Evolutionary conservation across 2,888 invertebrate species (phyloP), one percentile per base, ranked within the genome.

Genomic region (Hirtodrosophila confusa): DNA sequence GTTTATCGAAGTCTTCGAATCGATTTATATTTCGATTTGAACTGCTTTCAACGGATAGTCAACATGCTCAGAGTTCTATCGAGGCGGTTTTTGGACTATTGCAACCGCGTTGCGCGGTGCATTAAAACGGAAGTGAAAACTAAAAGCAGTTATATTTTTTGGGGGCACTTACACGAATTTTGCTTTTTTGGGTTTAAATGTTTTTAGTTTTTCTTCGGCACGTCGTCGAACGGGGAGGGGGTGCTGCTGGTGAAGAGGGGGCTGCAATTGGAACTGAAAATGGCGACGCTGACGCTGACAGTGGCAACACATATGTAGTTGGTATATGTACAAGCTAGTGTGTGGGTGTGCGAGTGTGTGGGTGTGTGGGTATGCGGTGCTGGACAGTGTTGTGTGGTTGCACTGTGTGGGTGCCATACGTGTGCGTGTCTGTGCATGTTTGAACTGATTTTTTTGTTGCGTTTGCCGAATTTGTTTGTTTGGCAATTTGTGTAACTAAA

Each of bases 401-500:
- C 57, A 65, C 31, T 41, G 53, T 71, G 66, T 58, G 69, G 61
- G 39, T 51, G 40, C 29, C 44, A 11, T 33, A 11, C 35, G 40
- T 47, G 17, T 53, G 11, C 12, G 47, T 51, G 35, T 61, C 29
- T 24, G 43, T 24, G 41, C 8, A 35, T 24, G 31, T 31, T 31
- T 31, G 27, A 39, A 39, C 11, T 44, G 33, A 33, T 41, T 65
- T 57, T 63, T 62, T 61, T n/a, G n/a, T 63, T 41, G 55, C 44
- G 33, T 57, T 67, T 54, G 57, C 37, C 56, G 62, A 62, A 78
- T 87, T 75, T 78, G 79, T 87, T 82, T 87, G 82, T 82, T 87
- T 85, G 79, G 70, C 86, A 83, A 87, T 87, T 83, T 83, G 86
- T 78, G 86, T 73, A 85, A 82, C 82, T 85, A 76, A 85, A 83